Percentiles rank a stretch among this genome's conserved stretches.
Evolutionary conservation across 2,797 vertebrate species (phyloP).

Genomic region (Pempheris klunzingeri): DNA sequence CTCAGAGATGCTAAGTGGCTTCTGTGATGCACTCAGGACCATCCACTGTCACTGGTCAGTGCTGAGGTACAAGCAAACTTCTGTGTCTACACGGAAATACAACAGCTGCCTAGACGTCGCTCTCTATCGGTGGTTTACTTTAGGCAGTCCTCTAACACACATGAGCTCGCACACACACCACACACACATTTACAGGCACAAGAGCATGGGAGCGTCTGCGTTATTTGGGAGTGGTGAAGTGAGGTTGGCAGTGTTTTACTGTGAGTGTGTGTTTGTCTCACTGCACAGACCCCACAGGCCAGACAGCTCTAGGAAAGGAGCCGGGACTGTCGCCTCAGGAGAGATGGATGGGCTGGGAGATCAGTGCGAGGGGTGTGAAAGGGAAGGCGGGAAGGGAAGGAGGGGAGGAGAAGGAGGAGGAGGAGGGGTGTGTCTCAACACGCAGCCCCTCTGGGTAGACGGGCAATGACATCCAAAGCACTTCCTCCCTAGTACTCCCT

Average conservation of each 20-base stretch:
- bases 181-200: slow-evolving; percentile 13
- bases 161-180: slow-evolving; percentile 23
- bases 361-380: slow-evolving; percentile 63
- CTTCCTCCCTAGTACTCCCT: slow-evolving; percentile 70
- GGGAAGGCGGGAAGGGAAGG: slow-evolving; percentile 51
- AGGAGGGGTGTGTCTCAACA: slow-evolving; percentile 77
- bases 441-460: slow-evolving; percentile 82
- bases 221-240: slow-evolving; percentile 30
- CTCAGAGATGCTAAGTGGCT: slow-evolving; percentile 12
- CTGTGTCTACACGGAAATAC: slow-evolving; percentile 46
- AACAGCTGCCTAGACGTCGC: slow-evolving; percentile 42
- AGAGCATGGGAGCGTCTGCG: slow-evolving; percentile 21
- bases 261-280: slow-evolving; percentile 54
- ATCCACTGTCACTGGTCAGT: slow-evolving; percentile 27
- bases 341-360: slow-evolving; percentile 63
- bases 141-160: slow-evolving; percentile 51
- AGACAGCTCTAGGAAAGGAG: slow-evolving; percentile 57
- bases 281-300: slow-evolving; percentile 50
- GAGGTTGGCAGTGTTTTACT: slow-evolving; percentile 46
- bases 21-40: slow-evolving; percentile 13
- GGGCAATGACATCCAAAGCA: slow-evolving; percentile 79
- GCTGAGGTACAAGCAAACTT: slow-evolving; percentile 52
- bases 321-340: slow-evolving; percentile 58
- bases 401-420: slow-evolving; percentile 46
- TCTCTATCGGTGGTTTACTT: slow-evolving; percentile 49